Conservation (phyloP, 2,113 vertebrate species). For the Bubo scandiacus region DNA sequence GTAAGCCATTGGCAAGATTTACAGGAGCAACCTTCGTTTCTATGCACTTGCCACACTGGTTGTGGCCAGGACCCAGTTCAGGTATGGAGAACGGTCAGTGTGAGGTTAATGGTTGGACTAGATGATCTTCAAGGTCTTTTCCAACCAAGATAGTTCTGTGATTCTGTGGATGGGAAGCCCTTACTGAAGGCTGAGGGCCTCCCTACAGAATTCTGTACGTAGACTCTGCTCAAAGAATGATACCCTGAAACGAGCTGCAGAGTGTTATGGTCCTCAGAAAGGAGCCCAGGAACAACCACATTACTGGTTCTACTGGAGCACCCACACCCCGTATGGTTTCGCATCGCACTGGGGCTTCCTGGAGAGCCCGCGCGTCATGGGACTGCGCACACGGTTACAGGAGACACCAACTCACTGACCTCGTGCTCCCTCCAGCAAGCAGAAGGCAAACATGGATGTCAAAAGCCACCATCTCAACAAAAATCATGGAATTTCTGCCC, state of each 20-base stretch:
- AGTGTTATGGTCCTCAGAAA: no score
- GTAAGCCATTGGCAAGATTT: no score
- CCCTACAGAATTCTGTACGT: background rate
- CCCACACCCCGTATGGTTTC: fast-evolving
- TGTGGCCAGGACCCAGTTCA: no score
- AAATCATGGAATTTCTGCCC: background rate
- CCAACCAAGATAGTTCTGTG: no score
- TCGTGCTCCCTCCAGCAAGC: background rate
- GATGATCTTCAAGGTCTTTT: no score
- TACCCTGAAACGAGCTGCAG: background rate
- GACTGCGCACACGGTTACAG: fast-evolving
- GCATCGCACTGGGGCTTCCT: fast-evolving
- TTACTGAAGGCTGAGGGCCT: background rate
- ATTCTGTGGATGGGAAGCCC: background rate
- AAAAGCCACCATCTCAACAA: background rate
- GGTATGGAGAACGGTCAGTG: no score
- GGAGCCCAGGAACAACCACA: background rate
- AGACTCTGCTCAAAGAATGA: background rate
- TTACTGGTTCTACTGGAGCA: background rate
- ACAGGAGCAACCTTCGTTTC: background rate
- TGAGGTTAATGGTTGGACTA: no score
- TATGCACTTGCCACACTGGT: fast-evolving
- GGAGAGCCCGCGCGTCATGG: background rate
- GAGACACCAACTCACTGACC: fast-evolving
- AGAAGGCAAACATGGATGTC: background rate